Conservation (phyloP, 1,140 invertebrate species). For the Megathymus violae region DNA sequence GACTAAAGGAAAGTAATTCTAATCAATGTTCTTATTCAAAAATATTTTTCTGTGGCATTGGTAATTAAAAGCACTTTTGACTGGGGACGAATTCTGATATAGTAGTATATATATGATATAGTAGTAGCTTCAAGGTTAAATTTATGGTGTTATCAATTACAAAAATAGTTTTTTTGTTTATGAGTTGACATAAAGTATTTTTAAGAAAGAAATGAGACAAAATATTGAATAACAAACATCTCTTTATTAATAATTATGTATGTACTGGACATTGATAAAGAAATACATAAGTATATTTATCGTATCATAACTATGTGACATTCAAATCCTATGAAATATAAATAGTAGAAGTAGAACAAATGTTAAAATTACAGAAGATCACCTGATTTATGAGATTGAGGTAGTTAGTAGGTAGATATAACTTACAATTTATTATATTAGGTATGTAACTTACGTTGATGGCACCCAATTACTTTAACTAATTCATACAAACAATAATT, state of each 20-base stretch:
- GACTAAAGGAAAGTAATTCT: too few species aligned
- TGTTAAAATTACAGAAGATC: slow-evolving; percentile 44
- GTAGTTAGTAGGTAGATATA: slow-evolving; percentile 50
- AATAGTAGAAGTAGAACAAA: slow-evolving; percentile 69
- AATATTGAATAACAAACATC: slow-evolving; percentile 79
- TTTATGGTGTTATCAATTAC: too few species aligned
- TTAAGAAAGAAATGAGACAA: slow-evolving; percentile 48
- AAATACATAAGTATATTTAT: slow-evolving; percentile 76
- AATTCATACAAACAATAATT: slow-evolving; percentile 65
- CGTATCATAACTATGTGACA: slow-evolving; percentile 70
- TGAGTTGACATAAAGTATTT: too few species aligned
- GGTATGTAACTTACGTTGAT: slow-evolving; percentile 31
- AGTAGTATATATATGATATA: too few species aligned
- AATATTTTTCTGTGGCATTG: too few species aligned
- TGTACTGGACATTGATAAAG: slow-evolving; percentile 80
- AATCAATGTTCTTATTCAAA: too few species aligned
- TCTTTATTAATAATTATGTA: slow-evolving; percentile 81
- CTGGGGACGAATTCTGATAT: too few species aligned
- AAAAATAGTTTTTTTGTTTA: too few species aligned
- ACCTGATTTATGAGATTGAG: slow-evolving; percentile 62
- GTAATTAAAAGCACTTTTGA: too few species aligned
- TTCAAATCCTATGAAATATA: slow-evolving; percentile 64
- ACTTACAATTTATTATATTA: slow-evolving; percentile 22
- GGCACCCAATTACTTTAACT: slow-evolving; percentile 47
- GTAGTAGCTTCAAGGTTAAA: too few species aligned